A percentile compares a stretch with the other conserved stretches of the same genome.
Evolutionary conservation across 1,140 invertebrate species (phyloP).

Genomic region (Drosophila grimshawi): DNA sequence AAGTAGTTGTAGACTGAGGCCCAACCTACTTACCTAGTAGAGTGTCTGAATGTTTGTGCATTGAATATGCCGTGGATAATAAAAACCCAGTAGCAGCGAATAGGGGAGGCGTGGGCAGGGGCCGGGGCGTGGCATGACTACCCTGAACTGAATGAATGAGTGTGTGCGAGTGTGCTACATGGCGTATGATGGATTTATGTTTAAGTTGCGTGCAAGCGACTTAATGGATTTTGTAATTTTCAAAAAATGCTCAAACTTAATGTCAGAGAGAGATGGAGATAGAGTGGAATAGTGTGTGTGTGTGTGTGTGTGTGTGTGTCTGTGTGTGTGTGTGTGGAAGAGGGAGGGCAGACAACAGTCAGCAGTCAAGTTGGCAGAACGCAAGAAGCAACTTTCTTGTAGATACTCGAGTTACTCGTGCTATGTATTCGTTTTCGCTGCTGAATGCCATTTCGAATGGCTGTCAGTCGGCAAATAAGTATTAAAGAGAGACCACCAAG

Average conservation of each 20-base stretch:
- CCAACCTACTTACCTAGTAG: slow-evolving; percentile 80
- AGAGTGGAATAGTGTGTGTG: not conserved
- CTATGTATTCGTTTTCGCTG: slow-evolving; percentile 37
- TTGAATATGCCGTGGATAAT: slow-evolving; percentile 78
- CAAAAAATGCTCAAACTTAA: slow-evolving; percentile 52
- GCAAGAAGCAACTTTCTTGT: slow-evolving; percentile 39
- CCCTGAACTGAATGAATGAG: slow-evolving; percentile 27
- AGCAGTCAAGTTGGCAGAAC: slow-evolving; percentile 58
- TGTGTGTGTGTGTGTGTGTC: not conserved
- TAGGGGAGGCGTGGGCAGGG: not conserved
- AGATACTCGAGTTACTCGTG: slow-evolving; percentile 54
- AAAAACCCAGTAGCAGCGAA: slow-evolving; percentile 54
- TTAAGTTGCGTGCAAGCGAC: slow-evolving; percentile 83
- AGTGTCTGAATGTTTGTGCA: slow-evolving; percentile 79
- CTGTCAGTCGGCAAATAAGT: slow-evolving; percentile 18
- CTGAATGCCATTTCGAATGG: slow-evolving; percentile 36
- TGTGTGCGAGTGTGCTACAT: slow-evolving; percentile 65
- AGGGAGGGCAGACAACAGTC: not conserved
- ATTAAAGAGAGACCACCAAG: slow-evolving; percentile 47
- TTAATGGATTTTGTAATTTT: slow-evolving; percentile 83
- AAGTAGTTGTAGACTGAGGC: slow-evolving; percentile 37
- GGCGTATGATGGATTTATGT: slow-evolving; percentile 83
- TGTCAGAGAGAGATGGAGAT: not conserved
- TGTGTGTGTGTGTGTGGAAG: not conserved
- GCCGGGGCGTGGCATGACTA: slow-evolving; percentile 50